Base-by-base conservation (phyloP, 2,888 invertebrate genomes). In the Dendrolimus pini region DNA sequence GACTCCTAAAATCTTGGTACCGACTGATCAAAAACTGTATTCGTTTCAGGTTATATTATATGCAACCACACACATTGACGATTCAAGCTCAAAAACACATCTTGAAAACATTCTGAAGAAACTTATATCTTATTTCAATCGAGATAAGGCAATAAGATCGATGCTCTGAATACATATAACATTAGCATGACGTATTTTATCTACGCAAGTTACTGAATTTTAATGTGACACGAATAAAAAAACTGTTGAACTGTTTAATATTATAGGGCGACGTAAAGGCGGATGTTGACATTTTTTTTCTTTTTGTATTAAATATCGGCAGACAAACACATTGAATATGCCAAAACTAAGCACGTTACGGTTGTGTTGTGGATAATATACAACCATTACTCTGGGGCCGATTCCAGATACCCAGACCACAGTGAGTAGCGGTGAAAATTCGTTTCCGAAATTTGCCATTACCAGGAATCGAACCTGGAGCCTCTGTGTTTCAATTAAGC, bases 141-240 rank as follows among this genome's bases (percentile, higher is more conserved):
- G 59, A 54, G 61, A 72, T 72, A 83, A 77, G 74, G 54, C 60
- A 60, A 62, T 59, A 61, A 60, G 63, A 64, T 63, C 60, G 66
- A 61, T 64, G 41, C 60, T 61, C 77, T 62, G 73, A 74, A 88
- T 88, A 82, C 83, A 88, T 88, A 75, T 86, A 77, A 83, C 79
- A 88, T 87, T 53, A 12, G 59, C 67, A 68, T 85, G 84, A 85
- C 83, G 85, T 66, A 62, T 63, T 47, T 72, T 69, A 65, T 66
- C 71, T 68, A 81, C 82, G 80, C 75, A 82, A 80, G 77, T 76
- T 74, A 82, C 78, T 82, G 85, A 82, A 87, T 86, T 82, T 83
- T 77, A 85, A 87, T 77, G 75, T 66, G 70, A 63, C 68, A 66
- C 62, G 61, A 64, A 70, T 69, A 68, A 63, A 61, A 67, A 64